A percentile compares a stretch with the other conserved stretches of the same genome.
Evolutionary conservation across 2,797 vertebrate species (phyloP).

Genomic region (Cossypha heuglini): DNA sequence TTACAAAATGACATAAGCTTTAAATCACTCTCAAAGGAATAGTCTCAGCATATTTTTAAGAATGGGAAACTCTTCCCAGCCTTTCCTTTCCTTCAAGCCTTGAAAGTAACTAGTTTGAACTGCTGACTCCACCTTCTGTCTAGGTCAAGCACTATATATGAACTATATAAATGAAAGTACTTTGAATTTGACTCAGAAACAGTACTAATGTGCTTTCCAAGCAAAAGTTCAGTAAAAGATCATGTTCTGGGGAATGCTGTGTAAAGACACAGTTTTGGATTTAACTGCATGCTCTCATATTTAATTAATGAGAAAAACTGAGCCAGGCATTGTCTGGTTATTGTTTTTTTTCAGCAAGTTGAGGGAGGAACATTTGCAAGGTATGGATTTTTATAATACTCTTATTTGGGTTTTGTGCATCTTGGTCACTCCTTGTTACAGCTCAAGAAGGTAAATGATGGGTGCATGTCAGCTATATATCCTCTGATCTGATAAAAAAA

Average conservation of each 20-base stretch:
- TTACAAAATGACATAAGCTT: constrained; percentile 50
- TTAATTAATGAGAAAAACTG: not conserved
- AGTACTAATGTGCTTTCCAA: not conserved
- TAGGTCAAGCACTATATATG: not conserved
- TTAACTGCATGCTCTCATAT: not conserved
- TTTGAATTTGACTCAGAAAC: not conserved
- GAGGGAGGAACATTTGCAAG: not conserved
- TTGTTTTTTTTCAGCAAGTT: not conserved
- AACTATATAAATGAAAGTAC: not conserved
- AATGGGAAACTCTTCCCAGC: constrained; percentile 54
- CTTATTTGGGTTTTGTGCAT: not conserved
- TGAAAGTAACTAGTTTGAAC: not conserved
- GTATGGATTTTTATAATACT: not conserved
- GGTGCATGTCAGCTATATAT: not conserved
- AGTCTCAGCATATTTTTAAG: constrained; percentile 52
- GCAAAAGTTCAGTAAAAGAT: not conserved
- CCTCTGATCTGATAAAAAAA: not conserved
- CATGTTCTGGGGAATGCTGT: not conserved
- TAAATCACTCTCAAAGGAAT: constrained; percentile 43
- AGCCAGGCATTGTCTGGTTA: not conserved
- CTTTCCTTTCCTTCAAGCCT: not conserved
- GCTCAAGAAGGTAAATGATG: not conserved
- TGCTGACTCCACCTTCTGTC: constrained; percentile 30
- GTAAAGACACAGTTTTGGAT: not conserved
- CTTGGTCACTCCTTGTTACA: not conserved